phyloP scores from a whole-genome alignment of 2,888 invertebrate genomes.

The Resseliella maxima region DNA sequence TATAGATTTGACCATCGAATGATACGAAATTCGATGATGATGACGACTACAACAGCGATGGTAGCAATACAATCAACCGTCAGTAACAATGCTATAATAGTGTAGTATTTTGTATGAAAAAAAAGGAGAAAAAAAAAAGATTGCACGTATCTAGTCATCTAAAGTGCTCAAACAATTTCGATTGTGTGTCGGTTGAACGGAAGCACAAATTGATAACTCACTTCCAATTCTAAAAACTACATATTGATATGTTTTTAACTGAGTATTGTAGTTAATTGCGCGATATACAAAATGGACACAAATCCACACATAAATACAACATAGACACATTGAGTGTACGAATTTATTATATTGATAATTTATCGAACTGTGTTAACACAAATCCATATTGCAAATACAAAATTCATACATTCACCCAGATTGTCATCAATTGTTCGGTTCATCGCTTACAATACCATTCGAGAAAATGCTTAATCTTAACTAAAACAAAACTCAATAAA shows the following conservation, averaged over 20 bases:
- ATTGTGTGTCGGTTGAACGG: not conserved
- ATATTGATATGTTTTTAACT: slow-evolving; percentile 42
- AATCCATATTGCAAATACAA: too few species aligned
- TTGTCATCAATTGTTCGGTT: too few species aligned
- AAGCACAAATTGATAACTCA: not conserved
- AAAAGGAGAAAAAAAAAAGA: not conserved
- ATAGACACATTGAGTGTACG: too few species aligned
- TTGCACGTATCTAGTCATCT: not conserved
- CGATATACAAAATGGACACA: slow-evolving; percentile 31
- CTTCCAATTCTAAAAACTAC: not conserved
- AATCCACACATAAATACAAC: too few species aligned
- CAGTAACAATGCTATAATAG: not conserved
- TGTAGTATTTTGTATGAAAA: not conserved
- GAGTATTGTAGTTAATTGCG: slow-evolving; percentile 44
- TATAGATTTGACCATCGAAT: slow-evolving; percentile 20
- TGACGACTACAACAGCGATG: not conserved
- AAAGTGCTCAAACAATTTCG: not conserved
- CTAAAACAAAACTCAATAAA: too few species aligned
- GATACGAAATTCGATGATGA: slow-evolving; percentile 14
- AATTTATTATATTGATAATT: too few species aligned
- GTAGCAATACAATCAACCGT: not conserved
- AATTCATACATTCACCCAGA: too few species aligned
- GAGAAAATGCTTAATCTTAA: too few species aligned
- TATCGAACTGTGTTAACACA: too few species aligned
- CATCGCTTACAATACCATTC: too few species aligned